These are phyloP conservation scores for Oreohelix idahoensis DNA, from an alignment of 1,140 invertebrate species.

Conservation along the genomic window DNA sequence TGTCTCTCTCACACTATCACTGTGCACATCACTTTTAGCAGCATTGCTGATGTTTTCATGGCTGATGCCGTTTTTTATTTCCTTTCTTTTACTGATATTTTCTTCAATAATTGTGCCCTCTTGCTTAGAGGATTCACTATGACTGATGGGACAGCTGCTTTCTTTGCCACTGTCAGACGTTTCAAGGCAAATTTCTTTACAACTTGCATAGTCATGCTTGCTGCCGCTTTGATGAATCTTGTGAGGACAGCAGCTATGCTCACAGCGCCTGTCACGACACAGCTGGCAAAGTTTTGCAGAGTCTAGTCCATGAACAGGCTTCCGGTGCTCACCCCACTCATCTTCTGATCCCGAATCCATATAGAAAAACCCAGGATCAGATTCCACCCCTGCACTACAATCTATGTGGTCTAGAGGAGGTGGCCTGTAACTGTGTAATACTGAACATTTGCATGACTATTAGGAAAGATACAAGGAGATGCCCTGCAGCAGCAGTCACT, in stretches of 20 bases:
- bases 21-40: neutral
- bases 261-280: neutral
- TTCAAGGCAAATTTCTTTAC: too few species aligned
- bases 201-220: too few species aligned
- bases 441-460: neutral
- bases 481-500: neutral
- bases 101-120: too few species aligned
- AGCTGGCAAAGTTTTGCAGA: neutral
- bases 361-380: constrained; percentile 41
- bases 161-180: too few species aligned
- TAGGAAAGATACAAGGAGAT: neutral
- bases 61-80: too few species aligned
- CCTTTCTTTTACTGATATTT: too few species aligned
- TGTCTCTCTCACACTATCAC: neutral
- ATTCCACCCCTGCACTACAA: constrained; percentile 57
- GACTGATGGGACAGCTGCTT: neutral
- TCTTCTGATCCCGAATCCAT: constrained; percentile 46
- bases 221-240: too few species aligned
- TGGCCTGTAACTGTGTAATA: neutral
- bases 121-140: too few species aligned
- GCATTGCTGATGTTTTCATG: neutral
- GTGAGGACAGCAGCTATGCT: too few species aligned
- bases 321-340: constrained; percentile 40
- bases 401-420: constrained; percentile 53
- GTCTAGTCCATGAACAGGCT: neutral